Percentiles rank a stretch among this genome's conserved stretches.
Evolutionary conservation across 1,140 invertebrate genomes (phyloP).

Genomic region (Elysia chlorotica): DNA sequence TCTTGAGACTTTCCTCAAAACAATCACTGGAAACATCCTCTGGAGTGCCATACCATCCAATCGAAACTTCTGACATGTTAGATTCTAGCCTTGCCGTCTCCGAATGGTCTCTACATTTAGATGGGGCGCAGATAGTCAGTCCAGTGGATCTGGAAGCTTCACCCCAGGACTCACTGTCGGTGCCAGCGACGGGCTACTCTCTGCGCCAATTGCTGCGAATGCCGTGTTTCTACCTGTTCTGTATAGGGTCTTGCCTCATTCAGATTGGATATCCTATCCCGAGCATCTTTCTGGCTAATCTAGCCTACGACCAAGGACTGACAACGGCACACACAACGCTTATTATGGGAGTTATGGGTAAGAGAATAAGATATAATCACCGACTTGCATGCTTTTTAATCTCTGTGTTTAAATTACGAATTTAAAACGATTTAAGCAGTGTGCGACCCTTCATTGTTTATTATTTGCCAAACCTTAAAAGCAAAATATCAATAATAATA

Average conservation of each 20-base stretch:
- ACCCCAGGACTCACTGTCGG: neutral
- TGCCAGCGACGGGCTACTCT: neutral
- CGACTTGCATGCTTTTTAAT: too few relatives aligned
- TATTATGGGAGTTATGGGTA: constrained; percentile 30
- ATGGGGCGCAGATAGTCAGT: neutral
- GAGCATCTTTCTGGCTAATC: constrained; percentile 26
- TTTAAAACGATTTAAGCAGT: too few relatives aligned
- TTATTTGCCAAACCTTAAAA: too few relatives aligned
- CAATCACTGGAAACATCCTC: too few relatives aligned
- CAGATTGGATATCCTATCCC: constrained; percentile 36
- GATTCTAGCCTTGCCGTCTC: neutral
- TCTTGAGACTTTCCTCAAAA: neutral
- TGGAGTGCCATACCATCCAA: too few relatives aligned
- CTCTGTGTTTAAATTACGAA: too few relatives aligned
- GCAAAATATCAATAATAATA: too few relatives aligned
- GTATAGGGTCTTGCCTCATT: constrained; percentile 22
- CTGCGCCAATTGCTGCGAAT: constrained; percentile 5
- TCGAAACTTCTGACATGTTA: neutral
- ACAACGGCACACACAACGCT: constrained; percentile 3
- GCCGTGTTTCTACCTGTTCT: constrained; percentile 18
- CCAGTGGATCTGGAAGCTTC: neutral
- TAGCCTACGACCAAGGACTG: constrained; percentile 17
- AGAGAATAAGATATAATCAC: too few relatives aligned
- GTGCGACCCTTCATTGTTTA: too few relatives aligned
- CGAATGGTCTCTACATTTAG: neutral